phyloP scores from a whole-genome alignment of 2,113 vertebrate genomes.

The Pseudorasbora parva region DNA sequence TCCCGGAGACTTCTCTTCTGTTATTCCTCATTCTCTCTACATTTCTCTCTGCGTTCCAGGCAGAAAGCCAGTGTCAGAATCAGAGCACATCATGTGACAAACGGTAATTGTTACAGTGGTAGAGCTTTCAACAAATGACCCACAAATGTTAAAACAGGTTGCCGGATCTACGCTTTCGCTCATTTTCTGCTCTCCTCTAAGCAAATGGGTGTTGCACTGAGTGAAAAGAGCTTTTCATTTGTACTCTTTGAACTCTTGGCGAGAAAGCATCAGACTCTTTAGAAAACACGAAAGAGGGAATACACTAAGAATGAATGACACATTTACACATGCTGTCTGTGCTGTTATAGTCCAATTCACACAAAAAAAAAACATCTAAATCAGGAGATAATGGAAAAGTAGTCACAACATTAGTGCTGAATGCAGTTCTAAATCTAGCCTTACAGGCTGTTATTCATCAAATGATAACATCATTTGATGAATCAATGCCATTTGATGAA shows the following conservation, averaged over 20 bases:
- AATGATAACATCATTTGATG: too few relatives aligned
- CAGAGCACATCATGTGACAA: conserved; percentile 54
- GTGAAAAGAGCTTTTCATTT: conserved; percentile 29
- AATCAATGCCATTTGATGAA: too few relatives aligned
- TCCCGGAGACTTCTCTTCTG: conserved; percentile 2
- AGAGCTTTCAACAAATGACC: conserved; percentile 62
- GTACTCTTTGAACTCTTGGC: conserved; percentile 23
- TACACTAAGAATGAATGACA: background rate
- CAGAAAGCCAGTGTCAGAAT: background rate
- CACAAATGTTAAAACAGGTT: conserved; percentile 24
- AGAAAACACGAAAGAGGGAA: conserved; percentile 74
- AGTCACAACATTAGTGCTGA: too few relatives aligned
- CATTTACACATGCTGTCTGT: background rate
- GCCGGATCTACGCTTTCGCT: background rate
- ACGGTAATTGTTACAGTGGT: conserved; percentile 67
- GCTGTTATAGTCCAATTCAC: background rate
- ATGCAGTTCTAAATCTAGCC: too few relatives aligned
- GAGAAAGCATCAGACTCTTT: conserved; percentile 78
- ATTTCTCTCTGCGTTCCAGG: conserved; percentile 1
- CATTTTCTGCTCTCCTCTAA: background rate
- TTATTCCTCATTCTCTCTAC: background rate
- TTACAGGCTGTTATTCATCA: too few relatives aligned
- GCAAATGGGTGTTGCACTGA: background rate
- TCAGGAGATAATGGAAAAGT: too few relatives aligned
- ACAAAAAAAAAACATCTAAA: background rate